phyloP scores from a whole-genome alignment of 2,113 vertebrate genomes.

The Sylvietta virens region DNA sequence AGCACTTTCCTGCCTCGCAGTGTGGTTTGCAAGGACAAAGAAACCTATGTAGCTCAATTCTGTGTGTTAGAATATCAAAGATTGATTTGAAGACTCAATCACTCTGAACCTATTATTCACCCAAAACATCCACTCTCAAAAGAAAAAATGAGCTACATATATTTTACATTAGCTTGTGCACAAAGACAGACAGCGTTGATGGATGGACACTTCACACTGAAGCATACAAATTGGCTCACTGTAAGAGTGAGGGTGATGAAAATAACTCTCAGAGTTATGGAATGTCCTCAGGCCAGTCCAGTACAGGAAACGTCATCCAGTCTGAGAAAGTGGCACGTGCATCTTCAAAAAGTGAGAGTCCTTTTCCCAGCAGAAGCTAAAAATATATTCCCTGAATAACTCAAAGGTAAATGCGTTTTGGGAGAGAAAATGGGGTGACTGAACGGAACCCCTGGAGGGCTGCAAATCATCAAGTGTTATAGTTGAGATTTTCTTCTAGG shows the following conservation, averaged over 20 bases:
- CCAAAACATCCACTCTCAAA: neutral
- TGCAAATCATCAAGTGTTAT: neutral
- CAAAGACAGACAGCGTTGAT: neutral
- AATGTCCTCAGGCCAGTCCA: neutral
- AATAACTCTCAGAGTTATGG: neutral
- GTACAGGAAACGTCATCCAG: neutral
- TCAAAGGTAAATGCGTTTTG: neutral
- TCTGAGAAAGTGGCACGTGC: neutral
- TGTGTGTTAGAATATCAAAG: neutral
- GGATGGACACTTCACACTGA: neutral
- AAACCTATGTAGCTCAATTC: neutral
- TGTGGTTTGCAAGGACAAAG: neutral
- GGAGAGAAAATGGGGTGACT: neutral
- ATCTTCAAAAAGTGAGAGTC: neutral
- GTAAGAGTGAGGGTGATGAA: neutral
- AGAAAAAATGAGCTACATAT: neutral
- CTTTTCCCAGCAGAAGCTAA: neutral
- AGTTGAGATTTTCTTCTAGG: neutral
- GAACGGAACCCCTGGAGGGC: neutral
- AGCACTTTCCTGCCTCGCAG: neutral
- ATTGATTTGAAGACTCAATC: conserved; percentile 2
- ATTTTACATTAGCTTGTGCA: conserved; percentile 23
- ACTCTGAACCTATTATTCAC: neutral
- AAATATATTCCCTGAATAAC: neutral
- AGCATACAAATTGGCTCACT: neutral